Conservation (phyloP, 2,888 invertebrate genomes). For the Sinopyrophorus schimmeli region DNA sequence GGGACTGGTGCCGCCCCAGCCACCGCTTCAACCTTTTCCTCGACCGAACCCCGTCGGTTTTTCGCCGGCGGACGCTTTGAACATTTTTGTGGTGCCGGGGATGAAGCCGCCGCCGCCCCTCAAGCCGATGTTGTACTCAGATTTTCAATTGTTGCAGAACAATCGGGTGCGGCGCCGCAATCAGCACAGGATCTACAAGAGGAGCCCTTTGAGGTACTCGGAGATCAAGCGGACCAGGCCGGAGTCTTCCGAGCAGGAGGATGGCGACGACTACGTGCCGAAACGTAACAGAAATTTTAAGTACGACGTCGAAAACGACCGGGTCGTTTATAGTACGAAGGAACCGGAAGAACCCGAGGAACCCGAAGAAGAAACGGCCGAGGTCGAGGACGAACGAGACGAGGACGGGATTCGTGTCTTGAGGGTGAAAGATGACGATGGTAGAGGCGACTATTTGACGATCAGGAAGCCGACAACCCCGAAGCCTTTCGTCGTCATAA, state of each 20-base stretch:
- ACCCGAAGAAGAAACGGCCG: background rate
- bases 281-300: conserved; percentile 50
- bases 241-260: conserved; percentile 43
- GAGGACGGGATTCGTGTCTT: conserved; percentile 8
- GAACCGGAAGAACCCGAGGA: conserved; percentile 32
- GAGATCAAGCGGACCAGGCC: conserved; percentile 43
- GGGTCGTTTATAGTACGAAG: conserved; percentile 48
- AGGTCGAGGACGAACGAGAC: conserved; percentile 12
- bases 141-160: conserved; percentile 34
- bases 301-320: conserved; percentile 50
- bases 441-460: conserved; percentile 3
- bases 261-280: conserved; percentile 52
- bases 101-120: conserved; percentile 50
- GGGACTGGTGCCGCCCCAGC: conserved; percentile 20
- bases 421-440: too few relatives aligned
- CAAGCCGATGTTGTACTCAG: conserved; percentile 43
- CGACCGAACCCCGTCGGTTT: conserved; percentile 1
- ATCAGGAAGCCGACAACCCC: conserved; percentile 13
- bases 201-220: conserved; percentile 44
- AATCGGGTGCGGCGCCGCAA: conserved; percentile 22
- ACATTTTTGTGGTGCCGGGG: conserved; percentile 48
- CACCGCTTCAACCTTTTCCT: too few relatives aligned
- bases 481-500: conserved; percentile 32
- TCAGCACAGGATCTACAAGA: conserved; percentile 34
- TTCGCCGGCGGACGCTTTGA: conserved; percentile 31